A percentile compares a stretch with the other conserved stretches of the same genome.
phyloP scores from a whole-genome alignment of 1,140 invertebrate genomes.

The Pissodes strobi region DNA sequence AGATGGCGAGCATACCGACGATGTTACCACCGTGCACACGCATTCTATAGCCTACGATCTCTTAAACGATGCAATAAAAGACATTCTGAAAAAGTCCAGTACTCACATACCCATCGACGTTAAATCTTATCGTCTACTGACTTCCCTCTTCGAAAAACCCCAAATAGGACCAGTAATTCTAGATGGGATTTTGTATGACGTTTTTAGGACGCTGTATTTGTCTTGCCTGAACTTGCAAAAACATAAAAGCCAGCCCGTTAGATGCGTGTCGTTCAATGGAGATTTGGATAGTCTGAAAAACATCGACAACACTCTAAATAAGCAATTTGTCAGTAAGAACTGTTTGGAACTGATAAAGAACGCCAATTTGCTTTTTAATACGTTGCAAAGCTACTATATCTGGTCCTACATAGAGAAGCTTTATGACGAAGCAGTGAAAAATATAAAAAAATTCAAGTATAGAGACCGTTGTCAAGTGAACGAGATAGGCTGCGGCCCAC shows the following conservation, averaged over 20 bases:
- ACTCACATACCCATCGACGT: slow-evolving; percentile 68
- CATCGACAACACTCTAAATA: slow-evolving; percentile 46
- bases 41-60: slow-evolving; percentile 65
- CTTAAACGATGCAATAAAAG: slow-evolving; percentile 68
- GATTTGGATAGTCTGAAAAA: slow-evolving; percentile 52
- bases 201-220: slow-evolving; percentile 69
- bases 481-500: slow-evolving; percentile 65
- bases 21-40: slow-evolving; percentile 46
- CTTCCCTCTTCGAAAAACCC: slow-evolving; percentile 86
- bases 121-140: slow-evolving; percentile 82
- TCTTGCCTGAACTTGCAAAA: slow-evolving; percentile 53
- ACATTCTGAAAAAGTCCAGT: slow-evolving; percentile 64
- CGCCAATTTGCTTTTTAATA: slow-evolving; percentile 84
- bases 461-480: slow-evolving; percentile 54
- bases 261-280: slow-evolving; percentile 54
- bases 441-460: slow-evolving; percentile 45
- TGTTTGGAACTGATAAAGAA: slow-evolving; percentile 75
- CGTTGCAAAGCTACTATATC: slow-evolving; percentile 83
- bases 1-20: slow-evolving; percentile 56
- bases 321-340: slow-evolving; percentile 50
- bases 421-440: slow-evolving; percentile 64
- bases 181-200: slow-evolving; percentile 83
- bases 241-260: slow-evolving; percentile 42
- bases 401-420: slow-evolving; percentile 81
- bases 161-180: slow-evolving; percentile 86